Conservation (phyloP, 2,113 vertebrate species). For the Caracal caracal region DNA sequence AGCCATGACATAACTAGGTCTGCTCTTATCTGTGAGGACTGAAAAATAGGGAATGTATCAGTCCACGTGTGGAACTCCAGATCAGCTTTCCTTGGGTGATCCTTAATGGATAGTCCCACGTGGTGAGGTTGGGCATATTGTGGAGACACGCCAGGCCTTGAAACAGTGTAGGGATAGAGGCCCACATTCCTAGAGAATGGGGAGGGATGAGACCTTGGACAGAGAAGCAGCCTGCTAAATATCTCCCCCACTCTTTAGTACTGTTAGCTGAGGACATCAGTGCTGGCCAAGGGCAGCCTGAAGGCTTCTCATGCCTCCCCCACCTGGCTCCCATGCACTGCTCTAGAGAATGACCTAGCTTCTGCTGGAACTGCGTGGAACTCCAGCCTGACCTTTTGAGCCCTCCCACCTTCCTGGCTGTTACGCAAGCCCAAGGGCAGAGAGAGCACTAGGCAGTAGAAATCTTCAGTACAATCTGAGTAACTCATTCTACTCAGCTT, state of each 20-base stretch:
- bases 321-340: background rate
- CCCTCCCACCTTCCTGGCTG: constrained; percentile 55
- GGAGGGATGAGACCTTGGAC: constrained; percentile 29
- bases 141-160: background rate
- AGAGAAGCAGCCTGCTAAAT: background rate
- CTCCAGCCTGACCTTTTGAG: constrained; percentile 66
- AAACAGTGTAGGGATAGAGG: background rate
- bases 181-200: constrained; percentile 11
- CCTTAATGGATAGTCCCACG: background rate
- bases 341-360: background rate
- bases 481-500: constrained; percentile 21
- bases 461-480: background rate
- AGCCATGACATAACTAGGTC: background rate
- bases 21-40: background rate
- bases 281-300: constrained; percentile 24
- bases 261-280: background rate
- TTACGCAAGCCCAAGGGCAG: background rate
- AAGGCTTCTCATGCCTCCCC: background rate
- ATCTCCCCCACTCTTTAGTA: constrained; percentile 1
- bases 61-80: background rate
- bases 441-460: constrained; percentile 43
- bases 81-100: background rate
- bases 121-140: background rate
- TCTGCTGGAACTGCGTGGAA: constrained; percentile 51
- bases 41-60: background rate